Base-by-base conservation (phyloP, 2,888 invertebrate species). In the Ichneumon xanthorius region DNA sequence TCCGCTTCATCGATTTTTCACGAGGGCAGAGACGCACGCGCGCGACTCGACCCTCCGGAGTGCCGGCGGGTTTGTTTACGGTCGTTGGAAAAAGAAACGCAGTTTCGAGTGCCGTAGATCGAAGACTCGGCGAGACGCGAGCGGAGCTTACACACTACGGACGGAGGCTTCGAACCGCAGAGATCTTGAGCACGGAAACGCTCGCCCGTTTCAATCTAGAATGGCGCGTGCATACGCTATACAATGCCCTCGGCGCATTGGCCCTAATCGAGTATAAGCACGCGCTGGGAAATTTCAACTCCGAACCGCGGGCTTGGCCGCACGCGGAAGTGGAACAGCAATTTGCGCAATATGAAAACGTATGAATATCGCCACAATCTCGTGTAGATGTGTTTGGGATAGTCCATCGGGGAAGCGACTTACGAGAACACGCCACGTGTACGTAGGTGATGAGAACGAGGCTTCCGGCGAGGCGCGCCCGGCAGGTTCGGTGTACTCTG, bases 401-500 rank as follows among this genome's bases (percentile, higher is more conserved):
- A 30, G 22, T 26, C 26, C 6, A 30, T 45, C 45, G 11, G 6
- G n/a, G 30, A 45, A 68, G 22, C 58, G 55, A 85, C 85, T 85
- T 73, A 85, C 85, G 82, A 63, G 82, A 67, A 16, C 53, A 80
- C 9, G 82, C 58, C 37, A 80, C 50, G 26, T 80, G 85, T 45
- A 73, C 72, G n/a, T 77, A 82, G 45, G 68, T 68, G 65, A 61
- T 16, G 61, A 85, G 68, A 50, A 85, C 22, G 48, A 85, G 33
- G 50, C 77, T 82, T 40, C 76, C 80, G 26, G 71, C 79, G 76
- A 80, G 72, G 22, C 37, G 37, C 53, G 76, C 58, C 61, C 80
- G 82, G 22, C 55, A 67, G 79, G 82, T 76, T 82, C 82, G 79
- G 65, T 68, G 82, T 76, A 65, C 85, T 71, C 85, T 85, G 85